Conservation (phyloP, 2,797 vertebrate genomes). For the Gymnodraco acuticeps region DNA sequence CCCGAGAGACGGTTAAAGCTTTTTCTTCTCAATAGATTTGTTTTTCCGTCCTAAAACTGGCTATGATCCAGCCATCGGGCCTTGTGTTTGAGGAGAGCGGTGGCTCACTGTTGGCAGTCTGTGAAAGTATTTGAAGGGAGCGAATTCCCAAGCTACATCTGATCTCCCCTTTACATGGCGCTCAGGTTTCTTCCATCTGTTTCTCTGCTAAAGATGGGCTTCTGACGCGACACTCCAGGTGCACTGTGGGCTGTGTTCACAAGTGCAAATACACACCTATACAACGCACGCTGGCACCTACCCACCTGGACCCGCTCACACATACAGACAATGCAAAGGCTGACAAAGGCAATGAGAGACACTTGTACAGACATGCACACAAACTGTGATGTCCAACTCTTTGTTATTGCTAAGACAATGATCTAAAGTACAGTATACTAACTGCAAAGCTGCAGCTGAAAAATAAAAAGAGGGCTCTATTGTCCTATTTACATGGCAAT, state of each 20-base stretch:
- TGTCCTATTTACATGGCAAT: slow-evolving; percentile 12
- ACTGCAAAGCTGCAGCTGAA: slow-evolving; percentile 4
- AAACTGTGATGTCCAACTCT: slow-evolving; percentile 36
- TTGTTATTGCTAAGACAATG: slow-evolving; percentile 28
- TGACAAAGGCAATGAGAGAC: slow-evolving; percentile 30
- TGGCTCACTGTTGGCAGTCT: slow-evolving; percentile 57
- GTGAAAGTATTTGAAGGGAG: slow-evolving; percentile 60
- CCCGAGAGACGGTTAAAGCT: slow-evolving; percentile 43
- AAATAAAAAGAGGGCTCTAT: neutral
- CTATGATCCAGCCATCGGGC: slow-evolving; percentile 40
- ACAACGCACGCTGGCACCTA: slow-evolving; percentile 44
- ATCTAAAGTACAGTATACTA: slow-evolving; percentile 7
- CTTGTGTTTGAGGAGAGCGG: slow-evolving; percentile 53
- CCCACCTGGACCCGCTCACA: slow-evolving; percentile 32
- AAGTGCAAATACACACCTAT: slow-evolving; percentile 57
- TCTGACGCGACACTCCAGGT: slow-evolving; percentile 68
- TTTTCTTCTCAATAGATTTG: slow-evolving; percentile 36
- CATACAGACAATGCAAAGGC: slow-evolving; percentile 31
- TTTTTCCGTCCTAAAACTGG: slow-evolving; percentile 40
- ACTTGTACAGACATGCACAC: slow-evolving; percentile 4
- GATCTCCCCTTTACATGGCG: slow-evolving; percentile 46
- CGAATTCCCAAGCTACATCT: slow-evolving; percentile 64
- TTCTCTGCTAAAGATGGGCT: slow-evolving; percentile 68
- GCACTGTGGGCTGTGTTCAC: slow-evolving; percentile 66
- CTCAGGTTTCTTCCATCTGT: slow-evolving; percentile 75